Conservation (phyloP, 2,113 vertebrate species). For the Scortum barcoo region DNA sequence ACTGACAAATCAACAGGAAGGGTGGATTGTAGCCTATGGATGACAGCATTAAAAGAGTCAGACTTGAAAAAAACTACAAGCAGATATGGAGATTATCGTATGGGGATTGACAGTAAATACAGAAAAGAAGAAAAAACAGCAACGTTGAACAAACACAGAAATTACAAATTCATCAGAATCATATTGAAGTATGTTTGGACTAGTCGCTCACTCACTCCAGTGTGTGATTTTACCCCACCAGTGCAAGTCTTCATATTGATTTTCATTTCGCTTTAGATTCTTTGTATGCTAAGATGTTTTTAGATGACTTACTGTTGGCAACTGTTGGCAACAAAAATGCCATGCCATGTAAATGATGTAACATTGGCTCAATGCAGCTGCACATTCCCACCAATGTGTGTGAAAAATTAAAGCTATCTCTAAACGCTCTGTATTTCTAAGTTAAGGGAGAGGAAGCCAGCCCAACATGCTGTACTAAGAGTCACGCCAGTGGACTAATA, state of each 20-base stretch:
- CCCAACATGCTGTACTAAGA: background rate
- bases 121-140: background rate
- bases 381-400: background rate
- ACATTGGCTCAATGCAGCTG: background rate
- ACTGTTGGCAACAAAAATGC: too few relatives aligned
- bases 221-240: background rate
- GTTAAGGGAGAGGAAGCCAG: background rate
- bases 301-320: too few relatives aligned
- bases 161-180: background rate
- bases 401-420: background rate
- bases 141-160: background rate
- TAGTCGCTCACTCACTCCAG: background rate
- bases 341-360: background rate
- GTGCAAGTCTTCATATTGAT: background rate
- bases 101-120: background rate
- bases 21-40: background rate
- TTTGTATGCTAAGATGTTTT: too few relatives aligned
- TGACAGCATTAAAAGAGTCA: slow-evolving; percentile 5
- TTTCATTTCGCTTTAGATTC: background rate
- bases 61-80: background rate
- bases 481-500: background rate
- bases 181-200: too few relatives aligned
- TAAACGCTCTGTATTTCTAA: background rate
- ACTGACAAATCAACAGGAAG: slow-evolving; percentile 8
- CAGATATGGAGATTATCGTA: too few relatives aligned